Evolutionary conservation across 2,888 invertebrate species (phyloP).

Genomic region (Frankliniella intonsa): DNA sequence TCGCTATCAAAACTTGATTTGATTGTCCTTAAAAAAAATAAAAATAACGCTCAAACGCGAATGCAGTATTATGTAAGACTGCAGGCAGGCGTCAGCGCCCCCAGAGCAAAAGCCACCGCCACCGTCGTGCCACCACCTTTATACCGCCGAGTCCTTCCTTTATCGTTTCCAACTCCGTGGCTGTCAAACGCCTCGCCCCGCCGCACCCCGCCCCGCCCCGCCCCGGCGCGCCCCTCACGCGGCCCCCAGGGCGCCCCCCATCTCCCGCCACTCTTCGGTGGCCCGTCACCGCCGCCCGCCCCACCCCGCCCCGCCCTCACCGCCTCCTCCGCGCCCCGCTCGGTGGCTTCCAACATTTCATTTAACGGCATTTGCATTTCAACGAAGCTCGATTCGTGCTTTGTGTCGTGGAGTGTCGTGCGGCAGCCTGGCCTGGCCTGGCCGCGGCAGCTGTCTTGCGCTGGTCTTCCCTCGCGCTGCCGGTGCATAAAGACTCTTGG

Average conservation of each 20-base stretch:
- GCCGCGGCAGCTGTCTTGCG: no score
- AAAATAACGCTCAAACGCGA: no score
- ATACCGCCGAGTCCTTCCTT: no score
- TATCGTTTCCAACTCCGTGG: background rate
- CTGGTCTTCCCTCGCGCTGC: no score
- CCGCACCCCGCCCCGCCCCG: no score
- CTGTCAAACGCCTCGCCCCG: background rate
- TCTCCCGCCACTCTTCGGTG: background rate
- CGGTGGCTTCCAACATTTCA: conserved; percentile 20
- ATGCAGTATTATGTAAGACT: no score
- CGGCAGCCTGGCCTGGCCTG: background rate
- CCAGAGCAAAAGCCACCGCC: no score
- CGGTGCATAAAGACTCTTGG: no score
- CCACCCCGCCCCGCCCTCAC: background rate
- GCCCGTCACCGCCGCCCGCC: background rate
- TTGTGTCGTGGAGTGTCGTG: background rate
- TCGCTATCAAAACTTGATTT: no score
- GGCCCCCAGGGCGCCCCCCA: background rate
- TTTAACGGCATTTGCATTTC: conserved; percentile 22
- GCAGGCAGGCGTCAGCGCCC: no score
- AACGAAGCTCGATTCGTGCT: conserved; percentile 3
- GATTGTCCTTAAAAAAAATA: no score
- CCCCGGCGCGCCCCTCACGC: background rate
- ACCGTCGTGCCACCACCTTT: no score
- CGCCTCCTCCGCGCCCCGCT: background rate